Evolutionary conservation across 2,797 vertebrate species (phyloP).

Genomic region (Erethizon dorsatum): DNA sequence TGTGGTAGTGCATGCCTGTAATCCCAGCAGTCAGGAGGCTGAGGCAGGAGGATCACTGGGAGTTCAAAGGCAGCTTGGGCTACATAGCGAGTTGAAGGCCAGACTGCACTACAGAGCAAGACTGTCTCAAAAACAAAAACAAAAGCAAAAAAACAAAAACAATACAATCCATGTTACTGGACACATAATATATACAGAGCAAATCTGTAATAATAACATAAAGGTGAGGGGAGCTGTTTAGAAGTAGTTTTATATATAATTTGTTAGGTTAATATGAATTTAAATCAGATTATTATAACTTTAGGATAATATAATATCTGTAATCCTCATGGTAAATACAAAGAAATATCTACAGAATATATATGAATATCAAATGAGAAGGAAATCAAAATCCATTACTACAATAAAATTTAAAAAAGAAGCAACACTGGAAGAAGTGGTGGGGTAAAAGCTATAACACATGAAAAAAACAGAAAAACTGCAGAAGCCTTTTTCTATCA

Average conservation of each 20-base stretch:
- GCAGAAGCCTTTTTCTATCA: neutral
- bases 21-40: neutral
- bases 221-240: neutral
- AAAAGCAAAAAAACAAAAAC: neutral
- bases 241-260: neutral
- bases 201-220: neutral
- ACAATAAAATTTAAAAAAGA: neutral
- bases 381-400: neutral
- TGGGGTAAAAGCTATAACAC: neutral
- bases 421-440: neutral
- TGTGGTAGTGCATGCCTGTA: neutral
- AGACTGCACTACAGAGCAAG: neutral
- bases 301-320: neutral
- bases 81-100: neutral
- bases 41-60: neutral
- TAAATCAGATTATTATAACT: neutral
- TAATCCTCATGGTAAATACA: neutral
- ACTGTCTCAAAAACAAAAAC: too few relatives aligned
- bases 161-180: neutral
- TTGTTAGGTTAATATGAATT: neutral
- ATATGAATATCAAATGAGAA: neutral
- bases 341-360: neutral
- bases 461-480: neutral
- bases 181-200: neutral
- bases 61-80: neutral